A percentile compares a stretch with the other conserved stretches of the same genome.
phyloP scores from a whole-genome alignment of 1,140 invertebrate species.

The Drosophila paulistorum region DNA sequence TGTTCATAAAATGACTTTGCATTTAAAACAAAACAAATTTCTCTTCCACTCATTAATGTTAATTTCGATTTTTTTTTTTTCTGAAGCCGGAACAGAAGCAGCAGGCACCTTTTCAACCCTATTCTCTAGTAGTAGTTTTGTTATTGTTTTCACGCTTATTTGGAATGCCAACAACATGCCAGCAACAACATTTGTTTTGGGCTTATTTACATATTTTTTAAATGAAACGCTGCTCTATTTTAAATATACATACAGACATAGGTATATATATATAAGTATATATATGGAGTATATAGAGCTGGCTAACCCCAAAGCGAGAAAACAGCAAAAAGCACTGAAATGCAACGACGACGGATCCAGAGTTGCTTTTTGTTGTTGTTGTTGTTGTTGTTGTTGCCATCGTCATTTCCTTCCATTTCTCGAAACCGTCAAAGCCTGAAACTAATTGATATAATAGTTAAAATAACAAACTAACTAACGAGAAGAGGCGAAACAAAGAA shows the following conservation, averaged over 20 bases:
- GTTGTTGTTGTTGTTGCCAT: background rate
- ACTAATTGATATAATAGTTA: conserved; percentile 82
- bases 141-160: conserved; percentile 56
- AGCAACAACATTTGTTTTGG: conserved; percentile 37
- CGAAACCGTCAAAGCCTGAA: conserved; percentile 67
- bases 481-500: conserved; percentile 56
- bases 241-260: background rate
- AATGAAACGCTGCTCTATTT: conserved; percentile 44
- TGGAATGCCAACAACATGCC: conserved; percentile 58
- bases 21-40: conserved; percentile 44
- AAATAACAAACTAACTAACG: conserved; percentile 81
- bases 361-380: conserved; percentile 14
- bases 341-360: conserved; percentile 50
- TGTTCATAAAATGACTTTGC: conserved; percentile 20
- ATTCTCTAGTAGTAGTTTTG: conserved; percentile 12
- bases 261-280: conserved; percentile 14
- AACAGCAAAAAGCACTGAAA: conserved; percentile 61
- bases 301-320: conserved; percentile 44
- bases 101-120: conserved; percentile 55
- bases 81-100: conserved; percentile 49
- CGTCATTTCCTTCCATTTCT: conserved; percentile 53
- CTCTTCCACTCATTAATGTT: conserved; percentile 53
- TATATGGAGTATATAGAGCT: conserved; percentile 28
- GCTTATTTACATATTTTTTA: conserved; percentile 71
- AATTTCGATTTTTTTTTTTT: conserved; percentile 30